These are phyloP conservation scores for Smithornis capensis DNA, from an alignment of 2,113 vertebrate genomes.

Conservation along the genomic window DNA sequence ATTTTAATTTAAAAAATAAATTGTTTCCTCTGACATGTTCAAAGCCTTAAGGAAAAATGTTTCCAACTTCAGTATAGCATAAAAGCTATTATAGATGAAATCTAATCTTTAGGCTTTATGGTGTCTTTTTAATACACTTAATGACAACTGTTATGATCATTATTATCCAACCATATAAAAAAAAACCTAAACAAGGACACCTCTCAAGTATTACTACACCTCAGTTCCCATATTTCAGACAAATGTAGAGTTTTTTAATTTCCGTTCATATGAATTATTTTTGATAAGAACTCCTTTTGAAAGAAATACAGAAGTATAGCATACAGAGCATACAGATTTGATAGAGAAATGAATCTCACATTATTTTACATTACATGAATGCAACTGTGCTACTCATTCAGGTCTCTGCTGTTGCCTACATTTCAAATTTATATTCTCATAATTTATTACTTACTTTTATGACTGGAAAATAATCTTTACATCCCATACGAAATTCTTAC, in stretches of 20 bases:
- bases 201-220: background rate
- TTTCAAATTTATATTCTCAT: background rate
- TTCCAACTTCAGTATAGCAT: background rate
- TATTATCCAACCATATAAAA: background rate
- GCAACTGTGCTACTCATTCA: background rate
- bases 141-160: background rate
- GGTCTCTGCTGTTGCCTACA: background rate
- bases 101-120: background rate
- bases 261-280: background rate
- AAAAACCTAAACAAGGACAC: background rate
- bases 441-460: background rate
- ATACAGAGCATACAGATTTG: background rate
- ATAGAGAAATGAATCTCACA: background rate
- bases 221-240: background rate
- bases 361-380: background rate
- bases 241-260: background rate
- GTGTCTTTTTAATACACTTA: background rate
- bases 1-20: conserved; percentile 32
- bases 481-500: background rate
- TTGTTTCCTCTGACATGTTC: background rate
- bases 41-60: background rate
- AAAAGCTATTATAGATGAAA: background rate
- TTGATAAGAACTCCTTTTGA: background rate
- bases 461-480: background rate
- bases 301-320: background rate